Percentiles rank a stretch among this genome's conserved stretches.
Evolutionary conservation across 2,888 invertebrate genomes (phyloP).

Genomic region (Neoscelio sp.): DNA sequence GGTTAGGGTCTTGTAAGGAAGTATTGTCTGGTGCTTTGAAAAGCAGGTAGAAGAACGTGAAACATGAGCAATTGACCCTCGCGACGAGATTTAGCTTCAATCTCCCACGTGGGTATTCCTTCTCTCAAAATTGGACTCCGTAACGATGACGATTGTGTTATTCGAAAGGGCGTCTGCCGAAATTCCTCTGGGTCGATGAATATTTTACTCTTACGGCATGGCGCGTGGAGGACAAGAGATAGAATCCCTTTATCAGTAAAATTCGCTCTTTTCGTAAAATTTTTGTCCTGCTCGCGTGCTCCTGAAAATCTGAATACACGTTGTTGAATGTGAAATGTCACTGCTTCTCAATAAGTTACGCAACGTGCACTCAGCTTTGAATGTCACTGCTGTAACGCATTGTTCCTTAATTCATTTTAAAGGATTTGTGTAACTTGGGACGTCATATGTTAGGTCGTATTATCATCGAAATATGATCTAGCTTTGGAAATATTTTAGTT

Average conservation of each 20-base stretch:
- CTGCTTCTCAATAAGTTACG: conserved; percentile 36
- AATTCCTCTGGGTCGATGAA: conserved; percentile 70
- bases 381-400: too few species aligned
- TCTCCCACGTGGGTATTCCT: conserved; percentile 54
- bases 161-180: conserved; percentile 53
- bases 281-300: conserved; percentile 4
- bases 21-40: conserved; percentile 55
- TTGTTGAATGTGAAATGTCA: conserved; percentile 9
- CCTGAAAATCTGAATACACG: conserved; percentile 12
- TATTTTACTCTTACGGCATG: conserved; percentile 65
- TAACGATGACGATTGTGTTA: conserved; percentile 69
- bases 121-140: conserved; percentile 37
- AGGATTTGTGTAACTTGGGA: neutral
- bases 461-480: neutral
- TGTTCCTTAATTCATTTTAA: conserved; percentile 13
- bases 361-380: conserved; percentile 13
- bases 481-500: conserved; percentile 12
- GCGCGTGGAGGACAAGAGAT: conserved; percentile 19
- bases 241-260: conserved; percentile 57
- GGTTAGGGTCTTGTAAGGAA: too few species aligned
- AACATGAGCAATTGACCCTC: conserved; percentile 68
- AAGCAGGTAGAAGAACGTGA: conserved; percentile 68
- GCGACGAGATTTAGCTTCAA: conserved; percentile 57
- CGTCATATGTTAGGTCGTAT: neutral
- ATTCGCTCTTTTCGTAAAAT: conserved; percentile 35